Base-by-base conservation (phyloP, 2,888 invertebrate genomes). In the Hipparchia semele region DNA sequence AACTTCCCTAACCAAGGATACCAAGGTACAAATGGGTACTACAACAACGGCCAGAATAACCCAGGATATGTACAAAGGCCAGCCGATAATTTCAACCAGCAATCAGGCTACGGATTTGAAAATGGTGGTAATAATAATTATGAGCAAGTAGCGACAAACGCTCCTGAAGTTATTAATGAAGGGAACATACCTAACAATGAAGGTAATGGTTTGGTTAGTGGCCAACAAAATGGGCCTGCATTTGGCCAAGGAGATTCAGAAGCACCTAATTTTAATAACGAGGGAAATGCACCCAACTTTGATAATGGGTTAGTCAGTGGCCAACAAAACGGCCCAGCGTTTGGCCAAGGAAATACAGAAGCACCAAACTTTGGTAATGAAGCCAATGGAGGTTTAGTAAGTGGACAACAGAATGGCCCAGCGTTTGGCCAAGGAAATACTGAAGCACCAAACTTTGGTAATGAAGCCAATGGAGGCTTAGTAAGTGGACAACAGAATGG, bases 1-100 rank as follows among this genome's bases (percentile, higher is more conserved):
- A 69, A 76, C 49, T 80, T 81, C 72, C 79, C 79, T 33, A 74
- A 77, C 10, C 75, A 76, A 13, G 75, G 69, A 9, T 58, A 70
- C 2, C 66, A 53, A 70, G 33, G 12, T 13, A 33, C 12, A 70
- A 72, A 79, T 10, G 74, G 70, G n/a, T 77, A 77, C 10, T 73
- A 76, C 61, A 68, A 77, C 10, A 72, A 76, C n/a, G 75, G 68
- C 49, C 67, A 68, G 45, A 61, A 68, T 60, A 67, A 70, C 49
- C 70, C 67, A 9, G 49, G 51, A 13, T 45, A 12, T 6, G 64
- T 49, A n/a, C 46, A 61, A 23, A 68, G 54, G 51, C 73, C 69
- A 61, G 51, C 10, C 6, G 61, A 54, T 8, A 49, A 39, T 13
- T 53, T 62, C 12, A 51, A 68, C 6, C 67, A 75, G n/a, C 49